phyloP scores from a whole-genome alignment of 2,113 vertebrate genomes.

The Aphyosemion australe region DNA sequence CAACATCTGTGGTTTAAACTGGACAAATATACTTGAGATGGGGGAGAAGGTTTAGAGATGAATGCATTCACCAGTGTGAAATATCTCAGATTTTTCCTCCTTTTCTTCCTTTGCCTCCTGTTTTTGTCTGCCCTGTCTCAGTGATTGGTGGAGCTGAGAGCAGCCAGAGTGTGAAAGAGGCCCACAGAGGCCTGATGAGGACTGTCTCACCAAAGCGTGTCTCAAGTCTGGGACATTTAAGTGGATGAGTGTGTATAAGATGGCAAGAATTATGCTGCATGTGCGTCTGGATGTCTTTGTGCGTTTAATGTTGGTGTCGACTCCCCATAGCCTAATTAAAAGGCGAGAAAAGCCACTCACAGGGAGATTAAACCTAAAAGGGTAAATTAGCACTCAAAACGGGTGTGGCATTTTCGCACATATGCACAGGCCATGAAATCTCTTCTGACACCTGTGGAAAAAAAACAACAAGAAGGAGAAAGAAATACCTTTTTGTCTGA shows the following conservation, averaged over 20 bases:
- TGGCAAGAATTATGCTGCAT: constrained; percentile 30
- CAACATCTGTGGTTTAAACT: constrained; percentile 42
- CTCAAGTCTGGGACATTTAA: constrained; percentile 47
- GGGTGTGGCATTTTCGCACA: constrained; percentile 76
- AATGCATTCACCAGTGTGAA: constrained; percentile 38
- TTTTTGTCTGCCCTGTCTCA: constrained; percentile 39
- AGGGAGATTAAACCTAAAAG: constrained; percentile 84
- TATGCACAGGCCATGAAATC: constrained; percentile 77
- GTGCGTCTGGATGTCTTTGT: constrained; percentile 52
- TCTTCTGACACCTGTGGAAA: constrained; percentile 74
- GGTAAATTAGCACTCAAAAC: constrained; percentile 82
- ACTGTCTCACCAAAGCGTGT: constrained; percentile 59
- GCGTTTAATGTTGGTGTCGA: constrained; percentile 69
- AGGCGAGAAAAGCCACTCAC: constrained; percentile 75
- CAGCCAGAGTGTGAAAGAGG: constrained; percentile 73
- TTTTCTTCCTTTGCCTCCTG: constrained; percentile 26
- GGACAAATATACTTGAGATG: constrained; percentile 54
- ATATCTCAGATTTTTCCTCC: constrained; percentile 34
- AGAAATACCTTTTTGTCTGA: constrained; percentile 44
- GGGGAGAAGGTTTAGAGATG: constrained; percentile 47
- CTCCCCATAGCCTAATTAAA: constrained; percentile 85
- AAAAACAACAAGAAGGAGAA: constrained; percentile 21
- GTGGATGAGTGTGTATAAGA: constrained; percentile 23
- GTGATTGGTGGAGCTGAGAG: constrained; percentile 64
- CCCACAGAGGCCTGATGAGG: constrained; percentile 66